Conservation (phyloP, 1,140 invertebrate species). For the Battus philenor region DNA sequence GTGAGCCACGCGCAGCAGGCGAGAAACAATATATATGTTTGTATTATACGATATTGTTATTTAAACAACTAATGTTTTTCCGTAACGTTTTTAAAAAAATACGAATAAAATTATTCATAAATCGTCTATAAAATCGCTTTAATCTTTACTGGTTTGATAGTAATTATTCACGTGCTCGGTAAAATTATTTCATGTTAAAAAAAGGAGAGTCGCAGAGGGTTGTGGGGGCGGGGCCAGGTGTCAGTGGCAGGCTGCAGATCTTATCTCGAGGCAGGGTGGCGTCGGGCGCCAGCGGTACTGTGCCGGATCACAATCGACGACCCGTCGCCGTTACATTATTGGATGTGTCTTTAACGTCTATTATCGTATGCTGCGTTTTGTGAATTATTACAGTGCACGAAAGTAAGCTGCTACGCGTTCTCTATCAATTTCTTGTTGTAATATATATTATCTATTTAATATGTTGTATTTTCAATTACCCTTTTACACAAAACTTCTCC, state of each 20-base stretch:
- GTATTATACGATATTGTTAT: no score
- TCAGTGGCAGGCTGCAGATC: constrained; percentile 58
- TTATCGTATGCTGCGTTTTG: background rate
- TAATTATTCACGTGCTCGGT: background rate
- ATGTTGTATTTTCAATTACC: no score
- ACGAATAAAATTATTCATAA: background rate
- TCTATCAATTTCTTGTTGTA: no score
- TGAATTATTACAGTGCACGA: no score
- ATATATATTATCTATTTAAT: no score
- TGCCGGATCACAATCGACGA: background rate
- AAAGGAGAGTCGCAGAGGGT: constrained; percentile 44
- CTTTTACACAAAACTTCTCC: no score
- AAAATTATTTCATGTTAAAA: constrained; percentile 25
- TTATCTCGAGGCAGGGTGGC: constrained; percentile 35
- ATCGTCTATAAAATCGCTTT: background rate
- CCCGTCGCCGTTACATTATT: background rate
- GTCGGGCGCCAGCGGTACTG: background rate
- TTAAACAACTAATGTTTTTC: no score
- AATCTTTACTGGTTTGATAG: background rate
- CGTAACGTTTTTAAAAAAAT: no score
- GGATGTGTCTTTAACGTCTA: background rate
- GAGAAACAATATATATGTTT: no score
- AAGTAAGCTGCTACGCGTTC: no score
- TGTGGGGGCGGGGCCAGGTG: constrained; percentile 63
- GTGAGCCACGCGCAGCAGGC: no score